These are phyloP conservation scores for Mechanitis messenoides DNA, from an alignment of 2,888 invertebrate species.

Conservation along the genomic window DNA sequence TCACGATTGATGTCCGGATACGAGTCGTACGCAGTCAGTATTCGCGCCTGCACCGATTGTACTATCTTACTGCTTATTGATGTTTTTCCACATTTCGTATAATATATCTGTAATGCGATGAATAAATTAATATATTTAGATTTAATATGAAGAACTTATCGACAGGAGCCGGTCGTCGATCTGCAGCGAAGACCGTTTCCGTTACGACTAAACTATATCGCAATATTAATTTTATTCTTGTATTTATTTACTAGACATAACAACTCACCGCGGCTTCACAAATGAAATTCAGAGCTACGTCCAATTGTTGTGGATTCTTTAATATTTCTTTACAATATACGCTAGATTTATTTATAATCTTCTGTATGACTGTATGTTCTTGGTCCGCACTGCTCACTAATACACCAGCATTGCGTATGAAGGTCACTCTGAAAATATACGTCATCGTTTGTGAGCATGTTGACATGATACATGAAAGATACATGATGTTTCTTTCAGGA, in stretches of 20 bases:
- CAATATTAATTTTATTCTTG: neutral
- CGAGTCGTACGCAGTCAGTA: conserved; percentile 32
- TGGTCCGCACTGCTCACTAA: conserved; percentile 28
- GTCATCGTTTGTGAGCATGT: too few species aligned
- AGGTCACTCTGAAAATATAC: conserved; percentile 37
- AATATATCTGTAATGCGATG: conserved; percentile 43
- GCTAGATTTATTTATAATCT: conserved; percentile 21
- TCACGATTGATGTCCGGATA: conserved; percentile 40
- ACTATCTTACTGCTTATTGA: conserved; percentile 39
- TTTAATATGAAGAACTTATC: neutral
- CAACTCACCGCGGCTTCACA: conserved; percentile 51
- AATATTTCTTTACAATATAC: conserved; percentile 24
- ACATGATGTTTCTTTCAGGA: too few species aligned
- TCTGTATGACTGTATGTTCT: conserved; percentile 14
- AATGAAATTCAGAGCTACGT: conserved; percentile 38
- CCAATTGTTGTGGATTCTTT: conserved; percentile 16
- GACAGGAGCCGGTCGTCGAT: too few species aligned
- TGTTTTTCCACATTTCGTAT: conserved; percentile 30
- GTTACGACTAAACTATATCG: too few species aligned
- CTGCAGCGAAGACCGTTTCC: too few species aligned
- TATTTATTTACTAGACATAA: neutral
- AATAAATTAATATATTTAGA: neutral
- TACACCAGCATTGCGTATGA: conserved; percentile 38
- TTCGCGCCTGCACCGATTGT: conserved; percentile 36
- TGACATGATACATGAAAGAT: too few species aligned